A percentile compares a stretch with the other conserved stretches of the same genome.
These are phyloP conservation scores for Psilopogon haemacephalus DNA, from an alignment of 2,113 vertebrate species.

Conservation along the genomic window DNA sequence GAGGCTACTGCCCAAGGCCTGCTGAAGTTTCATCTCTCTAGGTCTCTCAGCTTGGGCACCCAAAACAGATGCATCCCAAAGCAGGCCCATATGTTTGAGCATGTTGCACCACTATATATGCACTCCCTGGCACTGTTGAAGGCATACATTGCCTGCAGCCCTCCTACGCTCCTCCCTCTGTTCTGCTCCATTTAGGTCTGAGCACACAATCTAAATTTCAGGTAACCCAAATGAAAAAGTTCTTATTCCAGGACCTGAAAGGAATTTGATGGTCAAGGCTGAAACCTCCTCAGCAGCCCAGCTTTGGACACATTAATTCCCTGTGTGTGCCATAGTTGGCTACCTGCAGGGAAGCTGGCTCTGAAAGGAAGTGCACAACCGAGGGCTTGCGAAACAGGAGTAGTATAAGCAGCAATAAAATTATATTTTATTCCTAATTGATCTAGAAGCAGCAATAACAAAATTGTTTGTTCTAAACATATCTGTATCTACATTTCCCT, in stretches of 20 bases:
- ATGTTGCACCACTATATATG: conserved; percentile 72
- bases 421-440: background rate
- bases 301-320: background rate
- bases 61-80: conserved; percentile 63
- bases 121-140: conserved; percentile 62
- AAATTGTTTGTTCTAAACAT: background rate
- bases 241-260: background rate
- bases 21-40: conserved; percentile 57
- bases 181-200: conserved; percentile 65
- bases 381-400: background rate
- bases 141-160: conserved; percentile 60
- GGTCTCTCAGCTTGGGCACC: conserved; percentile 57
- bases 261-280: background rate
- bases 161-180: conserved; percentile 67
- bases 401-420: background rate
- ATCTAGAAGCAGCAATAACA: background rate
- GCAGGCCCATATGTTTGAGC: conserved; percentile 68
- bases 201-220: conserved; percentile 55
- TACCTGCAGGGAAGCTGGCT: background rate
- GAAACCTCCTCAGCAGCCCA: background rate
- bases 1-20: conserved; percentile 22
- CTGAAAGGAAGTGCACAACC: background rate
- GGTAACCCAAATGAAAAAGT: conserved; percentile 51
- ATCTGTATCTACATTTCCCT: background rate
- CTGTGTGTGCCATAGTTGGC: rapidly evolving